Conservation (phyloP, 1,140 invertebrate species). For the Brachionus paranguensis region DNA sequence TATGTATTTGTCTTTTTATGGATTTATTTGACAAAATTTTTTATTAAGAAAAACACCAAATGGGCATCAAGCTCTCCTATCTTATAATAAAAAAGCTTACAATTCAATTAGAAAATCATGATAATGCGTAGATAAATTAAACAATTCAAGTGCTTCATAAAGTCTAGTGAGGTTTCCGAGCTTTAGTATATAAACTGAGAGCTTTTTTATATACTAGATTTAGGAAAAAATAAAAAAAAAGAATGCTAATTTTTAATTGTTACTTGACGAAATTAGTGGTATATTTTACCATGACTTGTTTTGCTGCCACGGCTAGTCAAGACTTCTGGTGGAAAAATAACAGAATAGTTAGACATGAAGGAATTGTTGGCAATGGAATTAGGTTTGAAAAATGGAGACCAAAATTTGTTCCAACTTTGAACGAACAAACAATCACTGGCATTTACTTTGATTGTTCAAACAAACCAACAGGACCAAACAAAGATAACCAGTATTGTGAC, state of each 20-base stretch:
- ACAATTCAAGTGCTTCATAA: background rate
- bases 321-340: background rate
- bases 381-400: no score
- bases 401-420: background rate
- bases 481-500: slow-evolving; percentile 22
- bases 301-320: background rate
- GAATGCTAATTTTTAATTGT: background rate
- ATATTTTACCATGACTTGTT: background rate
- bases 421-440: background rate
- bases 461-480: background rate
- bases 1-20: background rate
- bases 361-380: background rate
- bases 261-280: no score
- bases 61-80: background rate
- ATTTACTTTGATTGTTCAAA: slow-evolving; percentile 24
- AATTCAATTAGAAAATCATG: background rate
- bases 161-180: background rate
- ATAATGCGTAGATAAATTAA: background rate
- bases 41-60: background rate
- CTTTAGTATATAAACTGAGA: background rate
- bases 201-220: background rate
- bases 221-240: background rate
- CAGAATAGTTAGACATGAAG: background rate
- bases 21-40: background rate
- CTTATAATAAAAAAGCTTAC: background rate